Conservation (phyloP, 2,888 invertebrate species). For the Parasteatoda lunata region DNA sequence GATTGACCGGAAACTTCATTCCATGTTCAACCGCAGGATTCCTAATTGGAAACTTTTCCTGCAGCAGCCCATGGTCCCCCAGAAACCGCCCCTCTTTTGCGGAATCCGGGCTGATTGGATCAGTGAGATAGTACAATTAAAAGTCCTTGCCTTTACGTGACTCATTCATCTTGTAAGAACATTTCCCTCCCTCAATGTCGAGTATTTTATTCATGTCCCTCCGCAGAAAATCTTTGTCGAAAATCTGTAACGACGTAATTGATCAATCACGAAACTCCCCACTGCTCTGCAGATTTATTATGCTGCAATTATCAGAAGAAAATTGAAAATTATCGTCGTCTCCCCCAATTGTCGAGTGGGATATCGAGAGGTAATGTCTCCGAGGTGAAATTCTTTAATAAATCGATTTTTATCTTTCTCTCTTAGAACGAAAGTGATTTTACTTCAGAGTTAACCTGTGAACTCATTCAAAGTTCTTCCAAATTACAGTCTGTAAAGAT, state of each 20-base stretch:
- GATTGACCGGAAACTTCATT: slow-evolving; percentile 54
- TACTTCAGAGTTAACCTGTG: too few relatives aligned
- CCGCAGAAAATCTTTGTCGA: background rate
- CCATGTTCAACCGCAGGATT: background rate
- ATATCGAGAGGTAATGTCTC: too few relatives aligned
- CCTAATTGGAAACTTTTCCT: slow-evolving; percentile 54
- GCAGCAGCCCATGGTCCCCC: slow-evolving; percentile 13
- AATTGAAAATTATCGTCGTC: too few relatives aligned
- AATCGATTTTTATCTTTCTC: too few relatives aligned
- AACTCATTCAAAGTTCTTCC: too few relatives aligned
- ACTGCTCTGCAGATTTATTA: background rate
- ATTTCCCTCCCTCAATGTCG: background rate
- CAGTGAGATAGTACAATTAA: slow-evolving; percentile 32
- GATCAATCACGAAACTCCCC: background rate
- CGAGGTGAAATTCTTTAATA: too few relatives aligned
- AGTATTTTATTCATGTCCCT: background rate
- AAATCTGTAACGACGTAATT: background rate
- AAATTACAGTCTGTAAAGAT: too few relatives aligned
- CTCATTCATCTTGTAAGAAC: slow-evolving; percentile 36
- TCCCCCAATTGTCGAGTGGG: too few relatives aligned
- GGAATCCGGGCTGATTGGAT: slow-evolving; percentile 40
- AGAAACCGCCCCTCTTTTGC: slow-evolving; percentile 6
- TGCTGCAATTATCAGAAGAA: background rate
- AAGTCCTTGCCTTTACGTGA: slow-evolving; percentile 48
- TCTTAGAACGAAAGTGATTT: too few relatives aligned